Percentiles rank a stretch among this genome's conserved stretches.
Conservation (phyloP, 2,113 vertebrate species). For the Hippopotamus amphibius region DNA sequence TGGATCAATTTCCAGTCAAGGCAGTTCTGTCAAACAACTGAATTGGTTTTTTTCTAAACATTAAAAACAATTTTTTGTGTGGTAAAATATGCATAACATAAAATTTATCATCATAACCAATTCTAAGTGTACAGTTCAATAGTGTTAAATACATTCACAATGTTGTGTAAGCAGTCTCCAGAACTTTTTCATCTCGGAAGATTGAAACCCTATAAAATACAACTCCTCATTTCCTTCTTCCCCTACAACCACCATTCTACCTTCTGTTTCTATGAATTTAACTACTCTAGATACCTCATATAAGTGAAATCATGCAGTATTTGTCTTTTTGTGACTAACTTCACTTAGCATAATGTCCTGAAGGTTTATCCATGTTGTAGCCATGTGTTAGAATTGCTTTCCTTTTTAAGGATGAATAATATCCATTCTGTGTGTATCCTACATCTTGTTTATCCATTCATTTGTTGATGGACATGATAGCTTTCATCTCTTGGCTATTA, state of each 20-base stretch:
- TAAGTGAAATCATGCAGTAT: neutral
- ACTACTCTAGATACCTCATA: neutral
- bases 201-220: neutral
- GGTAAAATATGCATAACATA: neutral
- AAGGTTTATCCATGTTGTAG: neutral
- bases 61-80: neutral
- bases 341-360: neutral
- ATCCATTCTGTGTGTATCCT: neutral
- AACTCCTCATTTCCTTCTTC: neutral
- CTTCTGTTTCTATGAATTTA: neutral
- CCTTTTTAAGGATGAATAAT: neutral
- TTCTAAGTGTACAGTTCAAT: neutral
- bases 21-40: neutral
- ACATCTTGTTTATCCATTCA: neutral
- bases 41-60: neutral
- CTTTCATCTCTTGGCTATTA: neutral
- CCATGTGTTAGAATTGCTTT: neutral
- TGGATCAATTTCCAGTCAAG: neutral
- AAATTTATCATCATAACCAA: neutral
- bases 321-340: neutral
- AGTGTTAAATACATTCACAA: neutral
- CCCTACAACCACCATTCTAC: neutral
- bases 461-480: neutral
- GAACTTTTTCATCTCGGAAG: slow-evolving; percentile 22
- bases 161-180: neutral